These are phyloP conservation scores for Rhagoletis pomonella DNA, from an alignment of 1,140 invertebrate genomes.

Conservation along the genomic window DNA sequence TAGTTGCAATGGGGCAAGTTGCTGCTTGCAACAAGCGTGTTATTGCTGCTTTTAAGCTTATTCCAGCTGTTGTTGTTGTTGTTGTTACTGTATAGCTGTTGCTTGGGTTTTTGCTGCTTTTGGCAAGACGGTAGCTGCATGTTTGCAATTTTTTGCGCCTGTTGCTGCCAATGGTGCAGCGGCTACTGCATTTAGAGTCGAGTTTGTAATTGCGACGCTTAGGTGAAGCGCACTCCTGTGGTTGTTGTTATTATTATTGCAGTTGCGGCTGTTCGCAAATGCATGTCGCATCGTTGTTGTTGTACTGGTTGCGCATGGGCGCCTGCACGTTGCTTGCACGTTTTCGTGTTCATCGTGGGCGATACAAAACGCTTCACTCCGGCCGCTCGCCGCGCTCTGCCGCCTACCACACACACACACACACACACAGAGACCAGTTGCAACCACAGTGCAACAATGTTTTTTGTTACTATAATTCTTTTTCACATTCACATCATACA, in stretches of 20 bases:
- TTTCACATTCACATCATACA: neutral
- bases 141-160: constrained; percentile 52
- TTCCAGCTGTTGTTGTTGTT: neutral
- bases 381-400: neutral
- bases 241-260: constrained; percentile 47
- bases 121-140: constrained; percentile 58
- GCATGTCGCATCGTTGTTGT: neutral
- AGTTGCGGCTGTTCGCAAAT: constrained; percentile 50
- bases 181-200: constrained; percentile 16
- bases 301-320: constrained; percentile 59
- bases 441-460: neutral
- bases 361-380: constrained; percentile 57
- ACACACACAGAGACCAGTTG: neutral
- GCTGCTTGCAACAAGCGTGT: neutral
- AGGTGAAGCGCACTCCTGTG: constrained; percentile 33
- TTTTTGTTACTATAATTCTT: neutral
- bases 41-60: neutral
- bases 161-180: constrained; percentile 55
- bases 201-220: constrained; percentile 19
- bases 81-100: neutral
- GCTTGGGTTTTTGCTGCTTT: neutral
- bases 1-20: constrained; percentile 9
- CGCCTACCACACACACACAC: neutral
- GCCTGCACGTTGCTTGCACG: constrained; percentile 62
- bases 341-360: constrained; percentile 70